Evolutionary conservation across 2,113 vertebrate species (phyloP).

Genomic region (Spilogale gracilis): DNA sequence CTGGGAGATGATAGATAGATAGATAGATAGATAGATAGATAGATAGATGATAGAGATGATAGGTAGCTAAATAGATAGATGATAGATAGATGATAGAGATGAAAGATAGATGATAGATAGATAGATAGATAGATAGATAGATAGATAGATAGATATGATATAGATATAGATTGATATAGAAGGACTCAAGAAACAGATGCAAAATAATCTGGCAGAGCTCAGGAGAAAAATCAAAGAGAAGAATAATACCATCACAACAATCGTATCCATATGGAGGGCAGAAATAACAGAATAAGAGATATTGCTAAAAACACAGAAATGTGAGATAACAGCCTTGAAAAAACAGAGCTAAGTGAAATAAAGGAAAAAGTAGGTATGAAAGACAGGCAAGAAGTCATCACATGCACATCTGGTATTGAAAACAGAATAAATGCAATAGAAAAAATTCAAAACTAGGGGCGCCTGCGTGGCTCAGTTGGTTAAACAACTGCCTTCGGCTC

Average conservation of each 20-base stretch:
- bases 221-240: neutral
- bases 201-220: neutral
- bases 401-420: neutral
- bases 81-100: neutral
- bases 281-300: neutral
- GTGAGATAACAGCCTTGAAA: neutral
- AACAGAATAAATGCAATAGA: neutral
- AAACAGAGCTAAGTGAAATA: neutral
- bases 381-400: neutral
- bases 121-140: neutral
- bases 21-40: neutral
- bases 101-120: neutral
- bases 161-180: neutral
- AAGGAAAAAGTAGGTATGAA: neutral
- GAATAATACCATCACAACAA: neutral
- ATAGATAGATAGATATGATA: neutral
- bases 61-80: neutral
- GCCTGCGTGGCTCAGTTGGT: too few relatives aligned
- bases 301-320: neutral
- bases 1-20: neutral
- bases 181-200: neutral
- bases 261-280: neutral
- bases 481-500: too few relatives aligned
- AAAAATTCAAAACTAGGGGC: neutral
- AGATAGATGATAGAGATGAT: neutral